These are phyloP conservation scores for Brienomyrus longianalis DNA, from an alignment of 2,113 vertebrate genomes.

Conservation along the genomic window DNA sequence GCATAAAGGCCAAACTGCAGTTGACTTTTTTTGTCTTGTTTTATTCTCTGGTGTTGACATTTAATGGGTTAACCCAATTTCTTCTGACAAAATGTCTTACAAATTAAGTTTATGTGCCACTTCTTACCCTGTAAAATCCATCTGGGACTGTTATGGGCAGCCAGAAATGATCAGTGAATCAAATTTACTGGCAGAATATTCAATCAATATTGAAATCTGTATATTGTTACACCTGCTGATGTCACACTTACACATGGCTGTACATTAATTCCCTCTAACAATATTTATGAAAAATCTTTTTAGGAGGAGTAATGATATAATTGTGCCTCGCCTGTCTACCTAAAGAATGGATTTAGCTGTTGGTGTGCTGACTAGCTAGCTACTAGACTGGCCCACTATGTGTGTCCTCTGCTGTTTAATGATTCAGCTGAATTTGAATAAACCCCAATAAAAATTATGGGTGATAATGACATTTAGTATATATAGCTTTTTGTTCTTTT, in stretches of 20 bases:
- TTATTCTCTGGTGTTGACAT: neutral
- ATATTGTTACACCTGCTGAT: neutral
- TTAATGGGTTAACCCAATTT: neutral
- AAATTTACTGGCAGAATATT: neutral
- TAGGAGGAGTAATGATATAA: neutral
- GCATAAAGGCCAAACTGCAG: neutral
- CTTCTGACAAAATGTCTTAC: neutral
- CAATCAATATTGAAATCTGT: slow-evolving; percentile 1
- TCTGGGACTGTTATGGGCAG: neutral
- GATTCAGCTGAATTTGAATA: neutral
- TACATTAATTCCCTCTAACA: neutral
- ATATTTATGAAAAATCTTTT: neutral
- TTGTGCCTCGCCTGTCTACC: neutral
- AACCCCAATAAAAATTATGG: neutral
- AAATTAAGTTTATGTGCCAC: neutral
- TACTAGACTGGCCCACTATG: neutral
- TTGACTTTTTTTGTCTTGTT: neutral
- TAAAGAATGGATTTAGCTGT: neutral
- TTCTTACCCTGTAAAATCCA: neutral
- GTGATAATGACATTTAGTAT: neutral
- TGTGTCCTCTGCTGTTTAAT: neutral
- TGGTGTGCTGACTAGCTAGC: neutral
- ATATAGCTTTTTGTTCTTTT: neutral
- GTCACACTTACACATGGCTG: neutral
- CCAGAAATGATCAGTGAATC: neutral